Percentiles rank a stretch among this genome's conserved stretches.
Evolutionary conservation across 2,888 invertebrate species (phyloP).

Genomic region (Hypomecis atomaria): DNA sequence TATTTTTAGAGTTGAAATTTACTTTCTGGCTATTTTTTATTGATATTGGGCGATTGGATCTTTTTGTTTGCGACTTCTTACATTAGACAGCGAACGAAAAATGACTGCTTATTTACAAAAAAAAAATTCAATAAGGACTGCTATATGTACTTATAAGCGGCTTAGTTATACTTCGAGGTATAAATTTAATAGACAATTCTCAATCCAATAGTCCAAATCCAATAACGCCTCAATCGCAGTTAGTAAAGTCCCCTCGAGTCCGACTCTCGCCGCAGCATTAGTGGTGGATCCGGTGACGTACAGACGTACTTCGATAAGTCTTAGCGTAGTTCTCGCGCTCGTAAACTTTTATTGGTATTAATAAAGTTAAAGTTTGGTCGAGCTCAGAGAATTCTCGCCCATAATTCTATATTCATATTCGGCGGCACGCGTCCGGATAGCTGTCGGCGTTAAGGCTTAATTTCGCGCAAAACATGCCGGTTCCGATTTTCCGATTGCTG

Average conservation of each 20-base stretch:
- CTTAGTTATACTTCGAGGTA: no score
- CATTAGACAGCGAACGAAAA: no score
- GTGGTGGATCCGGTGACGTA: conserved; percentile 1
- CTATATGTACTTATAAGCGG: no score
- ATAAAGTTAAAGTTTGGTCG: conserved; percentile 50
- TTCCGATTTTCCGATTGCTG: conserved; percentile 26
- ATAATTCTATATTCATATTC: conserved; percentile 66
- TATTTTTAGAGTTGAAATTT: neutral
- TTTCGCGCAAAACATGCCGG: conserved; percentile 36
- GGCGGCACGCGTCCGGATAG: conserved; percentile 57
- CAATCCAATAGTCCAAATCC: neutral
- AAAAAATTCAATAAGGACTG: no score
- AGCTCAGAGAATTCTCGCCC: conserved; percentile 39
- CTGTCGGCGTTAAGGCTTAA: conserved; percentile 50
- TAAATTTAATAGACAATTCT: neutral
- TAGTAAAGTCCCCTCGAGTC: conserved; percentile 5
- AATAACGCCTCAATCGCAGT: conserved; percentile 10
- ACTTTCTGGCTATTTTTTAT: neutral
- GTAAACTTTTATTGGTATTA: conserved; percentile 50
- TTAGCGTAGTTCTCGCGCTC: conserved; percentile 39
- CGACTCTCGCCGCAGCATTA: conserved; percentile 1
- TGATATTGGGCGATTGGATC: neutral
- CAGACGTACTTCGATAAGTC: conserved; percentile 42
- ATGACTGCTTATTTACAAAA: no score
- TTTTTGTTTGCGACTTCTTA: neutral